Base-by-base conservation (phyloP, 2,888 invertebrate species). In the Eupithecia subfuscata region DNA sequence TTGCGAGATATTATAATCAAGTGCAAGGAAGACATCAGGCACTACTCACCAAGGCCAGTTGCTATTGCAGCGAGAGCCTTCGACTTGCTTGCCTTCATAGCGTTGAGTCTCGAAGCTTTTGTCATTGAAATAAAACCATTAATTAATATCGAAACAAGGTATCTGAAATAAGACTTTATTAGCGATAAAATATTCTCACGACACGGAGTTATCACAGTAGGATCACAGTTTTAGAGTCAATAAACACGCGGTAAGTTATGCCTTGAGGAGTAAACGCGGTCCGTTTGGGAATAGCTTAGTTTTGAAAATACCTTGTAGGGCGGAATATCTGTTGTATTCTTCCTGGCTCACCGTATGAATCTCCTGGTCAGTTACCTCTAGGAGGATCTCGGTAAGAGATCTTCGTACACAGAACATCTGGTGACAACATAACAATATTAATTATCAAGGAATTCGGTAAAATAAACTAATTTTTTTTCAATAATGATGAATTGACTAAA, bases 331-430 rank as follows among this genome's bases (percentile, higher is more conserved):
- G 94, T 96, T 96, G 93, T 97, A 96, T 90, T 98, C 97, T 95
- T 98, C 98, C 92, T 96, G 96, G 92, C 98, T 98, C 88, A 98
- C 96, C 87, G 95, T 95, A 87, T 96, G 95, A 89, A 99, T 98
- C 95, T 98, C 98, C 91, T 97, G 97, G 91, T 97, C 98, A 37
- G 99, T 99, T 85, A 99, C 99, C 91, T 98, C 98, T 85, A 99
- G 96, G 78, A 99, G 96, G 86, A 99, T 97, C 95, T 99, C 98
- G 45, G 99, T 99, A 93, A 99, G 96, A 83, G 97, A 97, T 79
- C 97, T 96, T 78, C 99, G 96, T 71, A 99, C 98, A 87, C 97
- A 96, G 89, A 97, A 92, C 98, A 99, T 98, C 98, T 98, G 91
- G 75, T 45, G 65, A 77, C 43, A 74, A 67, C 72, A 60, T 60